Evolutionary conservation across 2,888 invertebrate species (phyloP).

Genomic region (Gryllus longicercus): DNA sequence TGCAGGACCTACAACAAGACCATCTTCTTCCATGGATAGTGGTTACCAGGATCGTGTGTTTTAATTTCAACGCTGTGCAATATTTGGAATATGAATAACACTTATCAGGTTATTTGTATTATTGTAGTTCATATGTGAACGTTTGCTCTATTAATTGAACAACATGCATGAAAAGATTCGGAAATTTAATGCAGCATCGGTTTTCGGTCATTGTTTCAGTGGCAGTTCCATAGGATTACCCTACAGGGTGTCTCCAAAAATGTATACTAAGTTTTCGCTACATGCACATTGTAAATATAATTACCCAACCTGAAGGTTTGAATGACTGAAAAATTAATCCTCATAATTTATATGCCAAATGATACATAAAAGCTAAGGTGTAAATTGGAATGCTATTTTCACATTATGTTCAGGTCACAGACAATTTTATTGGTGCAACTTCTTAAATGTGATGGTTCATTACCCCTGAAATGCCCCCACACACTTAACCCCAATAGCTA

Average conservation of each 20-base stretch:
- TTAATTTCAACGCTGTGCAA: conserved; percentile 47
- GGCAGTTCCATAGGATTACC: background rate
- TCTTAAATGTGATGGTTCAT: too few relatives aligned
- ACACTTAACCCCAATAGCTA: too few relatives aligned
- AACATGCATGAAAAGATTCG: background rate
- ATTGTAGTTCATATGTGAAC: background rate
- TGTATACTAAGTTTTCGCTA: background rate
- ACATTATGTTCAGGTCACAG: too few relatives aligned
- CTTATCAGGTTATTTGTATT: background rate
- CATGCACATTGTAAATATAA: too few relatives aligned
- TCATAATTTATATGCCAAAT: too few relatives aligned
- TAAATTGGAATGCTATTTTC: too few relatives aligned
- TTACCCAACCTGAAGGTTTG: too few relatives aligned
- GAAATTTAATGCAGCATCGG: conserved; percentile 5
- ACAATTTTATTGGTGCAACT: too few relatives aligned
- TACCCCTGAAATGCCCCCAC: too few relatives aligned
- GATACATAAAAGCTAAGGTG: too few relatives aligned
- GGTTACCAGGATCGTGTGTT: conserved; percentile 85
- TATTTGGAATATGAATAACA: background rate
- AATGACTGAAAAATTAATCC: too few relatives aligned
- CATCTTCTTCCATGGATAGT: conserved; percentile 61
- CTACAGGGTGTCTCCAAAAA: background rate
- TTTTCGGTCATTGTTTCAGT: background rate
- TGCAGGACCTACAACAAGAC: conserved; percentile 43
- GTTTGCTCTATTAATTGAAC: background rate